These are phyloP conservation scores for Bubo scandiacus DNA, from an alignment of 2,113 vertebrate genomes.

Conservation along the genomic window DNA sequence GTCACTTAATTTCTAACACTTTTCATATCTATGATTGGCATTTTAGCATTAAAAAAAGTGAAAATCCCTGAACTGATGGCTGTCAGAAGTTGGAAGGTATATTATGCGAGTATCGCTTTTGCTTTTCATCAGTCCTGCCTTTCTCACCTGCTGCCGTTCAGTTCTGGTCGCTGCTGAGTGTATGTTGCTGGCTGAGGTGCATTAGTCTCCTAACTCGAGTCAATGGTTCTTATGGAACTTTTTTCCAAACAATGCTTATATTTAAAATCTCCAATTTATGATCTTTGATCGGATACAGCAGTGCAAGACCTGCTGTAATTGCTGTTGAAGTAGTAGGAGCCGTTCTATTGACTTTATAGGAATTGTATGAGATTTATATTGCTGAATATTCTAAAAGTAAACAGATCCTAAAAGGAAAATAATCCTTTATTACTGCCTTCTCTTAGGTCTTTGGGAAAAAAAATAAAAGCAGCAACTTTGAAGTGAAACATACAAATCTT, in stretches of 20 bases:
- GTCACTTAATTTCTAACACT: background rate
- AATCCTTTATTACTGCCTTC: background rate
- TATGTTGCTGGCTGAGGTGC: fast-evolving
- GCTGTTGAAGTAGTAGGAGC: background rate
- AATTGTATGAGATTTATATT: background rate
- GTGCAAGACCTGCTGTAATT: background rate
- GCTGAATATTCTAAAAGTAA: background rate
- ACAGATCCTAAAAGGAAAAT: background rate
- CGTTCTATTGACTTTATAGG: background rate
- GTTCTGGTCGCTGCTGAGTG: background rate
- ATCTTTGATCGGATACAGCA: background rate
- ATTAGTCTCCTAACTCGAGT: background rate
- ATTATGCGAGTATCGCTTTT: background rate
- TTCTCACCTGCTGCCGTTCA: background rate
- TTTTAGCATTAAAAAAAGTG: background rate
- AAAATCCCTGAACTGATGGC: background rate
- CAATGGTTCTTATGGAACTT: fast-evolving
- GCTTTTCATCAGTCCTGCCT: background rate
- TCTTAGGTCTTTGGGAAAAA: background rate
- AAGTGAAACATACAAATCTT: background rate
- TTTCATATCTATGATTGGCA: background rate
- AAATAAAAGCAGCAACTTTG: background rate
- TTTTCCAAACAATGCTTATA: background rate
- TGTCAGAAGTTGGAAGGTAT: background rate
- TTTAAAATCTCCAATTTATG: background rate